Evolutionary conservation across 2,797 vertebrate genomes (phyloP).

Genomic region (Molossus alvarezi): DNA sequence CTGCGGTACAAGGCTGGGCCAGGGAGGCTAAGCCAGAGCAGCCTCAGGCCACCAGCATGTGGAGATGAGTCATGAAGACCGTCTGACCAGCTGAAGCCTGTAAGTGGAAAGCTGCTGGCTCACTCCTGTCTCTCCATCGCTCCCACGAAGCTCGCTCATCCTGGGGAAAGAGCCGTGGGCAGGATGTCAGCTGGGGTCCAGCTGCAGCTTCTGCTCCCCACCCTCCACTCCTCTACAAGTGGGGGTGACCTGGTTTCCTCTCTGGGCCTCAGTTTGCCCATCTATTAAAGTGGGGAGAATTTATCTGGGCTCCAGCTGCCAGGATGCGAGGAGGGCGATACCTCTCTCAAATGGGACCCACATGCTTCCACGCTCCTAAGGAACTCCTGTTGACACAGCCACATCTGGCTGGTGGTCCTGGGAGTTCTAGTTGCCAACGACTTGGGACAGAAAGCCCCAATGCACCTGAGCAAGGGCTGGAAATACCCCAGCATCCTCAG

Average conservation of each 20-base stretch:
- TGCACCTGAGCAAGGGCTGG: not conserved
- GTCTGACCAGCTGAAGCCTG: not conserved
- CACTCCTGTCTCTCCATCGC: not conserved
- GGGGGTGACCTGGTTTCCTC: not conserved
- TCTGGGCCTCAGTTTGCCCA: not conserved
- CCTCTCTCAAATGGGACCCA: not conserved
- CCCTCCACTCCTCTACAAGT: not conserved
- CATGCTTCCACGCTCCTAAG: not conserved
- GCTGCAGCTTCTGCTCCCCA: not conserved
- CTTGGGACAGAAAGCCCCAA: not conserved
- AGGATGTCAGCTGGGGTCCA: not conserved
- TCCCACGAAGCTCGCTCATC: not conserved
- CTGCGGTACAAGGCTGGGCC: not conserved
- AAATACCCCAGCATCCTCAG: not conserved
- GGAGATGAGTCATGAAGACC: conserved; percentile 31
- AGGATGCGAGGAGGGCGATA: not conserved
- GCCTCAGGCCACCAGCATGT: not conserved
- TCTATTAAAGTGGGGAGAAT: not conserved
- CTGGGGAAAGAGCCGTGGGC: not conserved
- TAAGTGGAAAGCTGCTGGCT: not conserved
- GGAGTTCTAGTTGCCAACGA: not conserved
- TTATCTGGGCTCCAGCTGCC: not conserved
- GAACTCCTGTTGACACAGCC: not conserved
- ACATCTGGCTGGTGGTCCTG: not conserved
- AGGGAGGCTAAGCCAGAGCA: not conserved